Conservation (phyloP, 2,888 invertebrate species). For the Synanthedon formicaeformis region DNA sequence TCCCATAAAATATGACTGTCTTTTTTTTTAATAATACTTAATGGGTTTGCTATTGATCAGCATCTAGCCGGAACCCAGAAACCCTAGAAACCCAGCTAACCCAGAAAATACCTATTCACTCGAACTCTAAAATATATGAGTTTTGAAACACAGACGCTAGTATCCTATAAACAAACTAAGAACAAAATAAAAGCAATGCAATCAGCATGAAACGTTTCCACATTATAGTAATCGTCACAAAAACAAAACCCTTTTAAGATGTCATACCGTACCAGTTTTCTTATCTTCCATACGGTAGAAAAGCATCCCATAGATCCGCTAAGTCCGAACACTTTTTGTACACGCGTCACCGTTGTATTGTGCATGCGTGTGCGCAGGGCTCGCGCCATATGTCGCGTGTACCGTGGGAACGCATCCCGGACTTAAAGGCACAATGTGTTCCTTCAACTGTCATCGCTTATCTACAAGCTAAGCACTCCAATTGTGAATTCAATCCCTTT, state of each 20-base stretch:
- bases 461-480: constrained; percentile 10
- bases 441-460: constrained; percentile 44
- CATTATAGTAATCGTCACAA: neutral
- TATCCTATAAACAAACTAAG: too few relatives aligned
- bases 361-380: constrained; percentile 36
- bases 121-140: too few relatives aligned
- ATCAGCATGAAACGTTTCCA: too few relatives aligned
- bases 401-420: constrained; percentile 62
- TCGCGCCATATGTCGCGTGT: constrained; percentile 66
- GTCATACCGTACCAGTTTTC: constrained; percentile 19
- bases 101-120: too few relatives aligned
- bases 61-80: too few relatives aligned
- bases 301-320: constrained; percentile 56
- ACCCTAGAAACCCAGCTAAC: too few relatives aligned
- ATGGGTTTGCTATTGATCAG: too few relatives aligned
- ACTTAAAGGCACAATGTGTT: constrained; percentile 54
- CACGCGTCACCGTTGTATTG: constrained; percentile 58
- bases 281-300: constrained; percentile 34
- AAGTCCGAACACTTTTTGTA: constrained; percentile 56
- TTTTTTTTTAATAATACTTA: too few relatives aligned
- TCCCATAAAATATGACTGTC: too few relatives aligned
- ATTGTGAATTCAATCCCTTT: constrained; percentile 12
- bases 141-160: too few relatives aligned
- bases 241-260: constrained; percentile 1
- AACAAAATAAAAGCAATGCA: too few relatives aligned